Evolutionary conservation across 2,888 invertebrate genomes (phyloP).

Genomic region (Sphaerophoria rueppellii): DNA sequence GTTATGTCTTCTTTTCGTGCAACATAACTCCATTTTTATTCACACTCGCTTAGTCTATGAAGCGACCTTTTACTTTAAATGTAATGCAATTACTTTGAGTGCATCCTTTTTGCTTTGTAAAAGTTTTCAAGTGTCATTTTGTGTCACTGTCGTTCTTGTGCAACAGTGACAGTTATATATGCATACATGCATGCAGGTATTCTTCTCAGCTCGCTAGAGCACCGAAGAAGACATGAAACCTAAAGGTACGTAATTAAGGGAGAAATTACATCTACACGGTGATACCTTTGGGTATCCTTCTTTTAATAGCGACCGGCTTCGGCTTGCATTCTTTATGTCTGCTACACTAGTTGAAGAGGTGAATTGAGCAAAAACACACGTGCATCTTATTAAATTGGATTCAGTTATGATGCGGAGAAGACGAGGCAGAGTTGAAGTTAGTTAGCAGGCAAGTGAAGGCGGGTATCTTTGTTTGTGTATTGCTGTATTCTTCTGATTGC

Average conservation of each 20-base stretch:
- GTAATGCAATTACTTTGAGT: constrained; percentile 73
- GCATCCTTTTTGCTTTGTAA: constrained; percentile 70
- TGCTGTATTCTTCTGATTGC: constrained; percentile 32
- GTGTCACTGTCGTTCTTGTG: constrained; percentile 26
- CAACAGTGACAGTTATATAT: constrained; percentile 32
- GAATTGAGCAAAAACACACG: constrained; percentile 31
- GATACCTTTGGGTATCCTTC: constrained; percentile 24
- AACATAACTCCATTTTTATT: constrained; percentile 52
- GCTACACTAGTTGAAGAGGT: constrained; percentile 26
- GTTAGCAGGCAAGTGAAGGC: background rate
- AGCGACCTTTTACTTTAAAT: constrained; percentile 72
- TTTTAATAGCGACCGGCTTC: constrained; percentile 11
- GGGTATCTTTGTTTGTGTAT: background rate
- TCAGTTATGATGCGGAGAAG: constrained; percentile 31
- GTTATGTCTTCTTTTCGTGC: background rate
- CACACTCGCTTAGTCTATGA: constrained; percentile 69
- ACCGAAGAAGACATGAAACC: constrained; percentile 28
- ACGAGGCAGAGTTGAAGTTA: constrained; percentile 49
- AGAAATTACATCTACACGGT: constrained; percentile 57
- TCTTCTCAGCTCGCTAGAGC: background rate
- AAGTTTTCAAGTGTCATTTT: constrained; percentile 70
- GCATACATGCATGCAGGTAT: constrained; percentile 2
- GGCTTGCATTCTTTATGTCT: constrained; percentile 56
- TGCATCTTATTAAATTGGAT: constrained; percentile 45
- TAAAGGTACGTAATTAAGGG: constrained; percentile 67